Evolutionary conservation across 2,888 invertebrate species (phyloP).

Genomic region (Cheiracanthium punctorium): DNA sequence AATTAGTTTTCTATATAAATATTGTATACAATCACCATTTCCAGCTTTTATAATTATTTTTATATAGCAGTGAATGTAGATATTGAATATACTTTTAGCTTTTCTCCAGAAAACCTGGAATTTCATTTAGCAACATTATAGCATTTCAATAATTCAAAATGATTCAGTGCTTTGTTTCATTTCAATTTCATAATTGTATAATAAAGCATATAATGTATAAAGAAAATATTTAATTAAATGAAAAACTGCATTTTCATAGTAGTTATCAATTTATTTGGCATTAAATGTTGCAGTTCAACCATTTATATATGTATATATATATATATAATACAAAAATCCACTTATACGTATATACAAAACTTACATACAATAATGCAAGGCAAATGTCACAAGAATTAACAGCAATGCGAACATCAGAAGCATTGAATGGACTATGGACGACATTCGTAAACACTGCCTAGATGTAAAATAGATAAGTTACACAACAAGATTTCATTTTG

Average conservation of each 20-base stretch:
- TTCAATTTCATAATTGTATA: constrained; percentile 13
- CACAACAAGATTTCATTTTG: too few relatives aligned
- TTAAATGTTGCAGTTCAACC: neutral
- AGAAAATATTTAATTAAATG: constrained; percentile 10
- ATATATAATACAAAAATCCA: constrained; percentile 18
- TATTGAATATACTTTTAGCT: constrained; percentile 3
- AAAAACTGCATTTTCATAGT: constrained; percentile 11
- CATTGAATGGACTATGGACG: neutral
- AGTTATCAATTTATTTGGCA: neutral
- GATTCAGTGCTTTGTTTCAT: neutral
- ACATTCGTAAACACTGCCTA: neutral
- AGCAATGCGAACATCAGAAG: constrained; percentile 7
- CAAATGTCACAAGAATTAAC: neutral
- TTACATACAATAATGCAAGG: constrained; percentile 1
- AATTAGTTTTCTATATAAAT: constrained; percentile 1
- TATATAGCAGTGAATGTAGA: constrained; percentile 10
- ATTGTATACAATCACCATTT: constrained; percentile 15
- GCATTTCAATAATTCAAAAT: neutral
- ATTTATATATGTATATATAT: too few relatives aligned
- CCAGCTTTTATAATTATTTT: constrained; percentile 14
- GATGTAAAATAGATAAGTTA: neutral
- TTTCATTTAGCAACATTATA: neutral
- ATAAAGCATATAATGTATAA: neutral
- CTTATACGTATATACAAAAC: constrained; percentile 4
- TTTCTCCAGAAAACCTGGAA: neutral